These are phyloP conservation scores for Myiotriccus ornatus DNA, from an alignment of 2,797 vertebrate species.

Conservation along the genomic window DNA sequence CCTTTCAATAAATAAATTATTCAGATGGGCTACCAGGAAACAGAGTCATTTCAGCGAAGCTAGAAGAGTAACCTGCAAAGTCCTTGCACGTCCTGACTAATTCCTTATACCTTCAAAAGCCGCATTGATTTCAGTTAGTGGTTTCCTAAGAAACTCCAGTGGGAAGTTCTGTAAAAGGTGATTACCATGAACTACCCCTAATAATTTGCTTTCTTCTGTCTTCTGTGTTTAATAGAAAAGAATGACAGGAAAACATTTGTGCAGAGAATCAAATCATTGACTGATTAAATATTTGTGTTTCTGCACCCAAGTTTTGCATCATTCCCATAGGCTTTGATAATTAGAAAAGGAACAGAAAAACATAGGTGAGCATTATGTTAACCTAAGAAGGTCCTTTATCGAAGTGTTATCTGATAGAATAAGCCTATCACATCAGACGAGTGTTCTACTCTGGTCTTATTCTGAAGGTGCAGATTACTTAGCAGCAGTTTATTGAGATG, in stretches of 20 bases:
- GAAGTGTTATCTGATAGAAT: not conserved
- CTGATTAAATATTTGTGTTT: not conserved
- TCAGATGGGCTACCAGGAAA: not conserved
- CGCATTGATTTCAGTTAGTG: not conserved
- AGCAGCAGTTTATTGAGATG: not conserved
- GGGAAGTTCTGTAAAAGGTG: not conserved
- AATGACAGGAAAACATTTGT: not conserved
- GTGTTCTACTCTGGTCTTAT: not conserved
- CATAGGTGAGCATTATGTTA: not conserved
- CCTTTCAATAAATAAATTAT: not conserved
- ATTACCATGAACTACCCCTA: not conserved
- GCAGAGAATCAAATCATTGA: not conserved
- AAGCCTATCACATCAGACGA: not conserved
- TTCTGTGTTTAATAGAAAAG: not conserved
- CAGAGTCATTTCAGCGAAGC: not conserved
- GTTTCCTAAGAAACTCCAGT: not conserved
- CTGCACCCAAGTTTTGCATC: fast-evolving
- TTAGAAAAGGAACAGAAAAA: not conserved
- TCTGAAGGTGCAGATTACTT: not conserved
- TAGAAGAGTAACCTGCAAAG: not conserved
- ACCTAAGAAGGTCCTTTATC: not conserved
- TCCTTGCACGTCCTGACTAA: not conserved
- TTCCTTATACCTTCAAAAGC: not conserved
- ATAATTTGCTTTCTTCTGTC: not conserved
- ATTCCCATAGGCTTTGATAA: not conserved